A percentile compares a stretch with the other conserved stretches of the same genome.
phyloP scores from a whole-genome alignment of 64 coral and sea anemone species.

The Cladopsammia gracilis region DNA sequence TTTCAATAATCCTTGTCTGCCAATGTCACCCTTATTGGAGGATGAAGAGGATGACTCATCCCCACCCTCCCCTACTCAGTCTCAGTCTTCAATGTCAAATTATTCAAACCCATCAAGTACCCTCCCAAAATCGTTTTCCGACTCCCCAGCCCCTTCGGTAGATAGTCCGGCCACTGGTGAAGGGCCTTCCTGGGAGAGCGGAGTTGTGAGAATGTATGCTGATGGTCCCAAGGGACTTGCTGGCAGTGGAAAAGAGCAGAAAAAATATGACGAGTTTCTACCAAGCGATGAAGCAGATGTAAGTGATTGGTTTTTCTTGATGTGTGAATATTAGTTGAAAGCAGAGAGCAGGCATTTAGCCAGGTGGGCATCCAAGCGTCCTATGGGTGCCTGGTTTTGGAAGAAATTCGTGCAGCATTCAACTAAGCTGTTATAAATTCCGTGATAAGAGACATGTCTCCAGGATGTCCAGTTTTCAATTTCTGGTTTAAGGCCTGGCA shows the following conservation, averaged over 20 bases:
- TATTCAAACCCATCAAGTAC: slow-evolving; percentile 36
- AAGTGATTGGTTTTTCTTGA: slow-evolving; percentile 42
- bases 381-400: too few species aligned
- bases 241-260: not conserved
- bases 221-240: slow-evolving; percentile 39
- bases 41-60: slow-evolving; percentile 46
- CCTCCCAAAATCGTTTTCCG: slow-evolving; percentile 11
- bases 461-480: too few species aligned
- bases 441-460: too few species aligned
- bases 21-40: slow-evolving; percentile 50
- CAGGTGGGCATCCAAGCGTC: too few species aligned
- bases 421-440: too few species aligned
- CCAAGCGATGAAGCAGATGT: slow-evolving; percentile 46
- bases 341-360: not conserved
- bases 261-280: slow-evolving; percentile 27
- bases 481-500: too few species aligned
- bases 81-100: slow-evolving; percentile 54
- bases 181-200: slow-evolving; percentile 41
- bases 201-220: slow-evolving; percentile 69
- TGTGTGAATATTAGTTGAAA: slow-evolving; percentile 25
- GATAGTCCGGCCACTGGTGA: slow-evolving; percentile 39
- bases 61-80: slow-evolving; percentile 42
- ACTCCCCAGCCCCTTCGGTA: slow-evolving; percentile 45
- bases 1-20: slow-evolving; percentile 68
- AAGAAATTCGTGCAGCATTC: too few species aligned